These are phyloP conservation scores for Isaurus tuberculatus DNA, from an alignment of 92 coral and sea anemone species.

Conservation along the genomic window DNA sequence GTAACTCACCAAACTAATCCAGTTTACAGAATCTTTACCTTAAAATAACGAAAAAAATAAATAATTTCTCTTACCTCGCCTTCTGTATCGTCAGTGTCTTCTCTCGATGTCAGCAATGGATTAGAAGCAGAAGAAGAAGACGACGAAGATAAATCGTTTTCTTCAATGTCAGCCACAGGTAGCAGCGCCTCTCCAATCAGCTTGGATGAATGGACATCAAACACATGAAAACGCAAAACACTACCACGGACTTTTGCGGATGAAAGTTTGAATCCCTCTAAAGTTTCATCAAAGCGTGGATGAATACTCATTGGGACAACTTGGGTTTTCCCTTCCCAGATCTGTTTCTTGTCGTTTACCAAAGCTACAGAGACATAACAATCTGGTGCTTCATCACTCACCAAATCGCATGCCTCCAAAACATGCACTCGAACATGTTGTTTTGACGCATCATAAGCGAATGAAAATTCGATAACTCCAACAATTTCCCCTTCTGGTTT, in stretches of 20 bases:
- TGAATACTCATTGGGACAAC: slow-evolving; percentile 52
- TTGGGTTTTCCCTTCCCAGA: slow-evolving; percentile 29
- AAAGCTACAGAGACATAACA: slow-evolving; percentile 33
- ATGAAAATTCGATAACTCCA: slow-evolving; percentile 26
- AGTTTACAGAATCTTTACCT: no score
- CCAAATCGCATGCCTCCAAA: not conserved
- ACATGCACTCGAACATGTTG: slow-evolving; percentile 5
- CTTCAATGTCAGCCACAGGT: slow-evolving; percentile 61
- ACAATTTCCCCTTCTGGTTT: slow-evolving; percentile 35
- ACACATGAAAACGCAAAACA: slow-evolving; percentile 67
- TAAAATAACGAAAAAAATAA: no score
- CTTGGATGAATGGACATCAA: slow-evolving; percentile 62
- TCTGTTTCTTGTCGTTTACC: slow-evolving; percentile 26
- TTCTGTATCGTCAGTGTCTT: slow-evolving; percentile 20
- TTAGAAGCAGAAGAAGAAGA: not conserved
- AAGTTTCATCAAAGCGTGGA: slow-evolving; percentile 83
- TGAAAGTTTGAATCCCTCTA: slow-evolving; percentile 67
- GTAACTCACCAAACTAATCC: no score
- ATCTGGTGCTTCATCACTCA: slow-evolving; percentile 24
- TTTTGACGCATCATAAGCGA: slow-evolving; percentile 26
- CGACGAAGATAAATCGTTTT: not conserved
- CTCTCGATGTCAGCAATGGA: not conserved
- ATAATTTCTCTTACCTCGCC: slow-evolving; percentile 22
- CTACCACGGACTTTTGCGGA: slow-evolving; percentile 70
- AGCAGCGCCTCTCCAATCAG: slow-evolving; percentile 78